Evolutionary conservation across 2,888 invertebrate species (phyloP).

Genomic region (Andrena fulva): DNA sequence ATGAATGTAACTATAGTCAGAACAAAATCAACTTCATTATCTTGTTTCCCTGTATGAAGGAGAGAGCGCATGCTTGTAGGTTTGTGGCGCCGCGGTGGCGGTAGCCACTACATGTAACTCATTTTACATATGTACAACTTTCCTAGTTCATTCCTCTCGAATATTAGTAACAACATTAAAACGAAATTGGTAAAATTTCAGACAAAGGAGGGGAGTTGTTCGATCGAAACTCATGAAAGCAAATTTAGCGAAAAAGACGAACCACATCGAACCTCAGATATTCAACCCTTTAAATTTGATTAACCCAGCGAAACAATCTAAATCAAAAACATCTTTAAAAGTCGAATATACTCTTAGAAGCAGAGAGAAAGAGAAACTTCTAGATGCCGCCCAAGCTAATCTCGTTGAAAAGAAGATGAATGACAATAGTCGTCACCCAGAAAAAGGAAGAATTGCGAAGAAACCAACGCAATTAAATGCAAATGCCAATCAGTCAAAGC

Average conservation of each 20-base stretch:
- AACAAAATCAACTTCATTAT: no score
- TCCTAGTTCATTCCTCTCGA: no score
- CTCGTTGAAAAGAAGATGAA: conserved; percentile 3
- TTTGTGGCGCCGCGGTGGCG: no score
- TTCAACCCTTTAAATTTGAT: not conserved
- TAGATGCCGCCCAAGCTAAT: not conserved
- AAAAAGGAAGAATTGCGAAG: conserved; percentile 1
- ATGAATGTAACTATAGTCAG: no score
- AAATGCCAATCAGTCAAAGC: conserved; percentile 32
- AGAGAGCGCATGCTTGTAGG: no score
- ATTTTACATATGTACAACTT: no score
- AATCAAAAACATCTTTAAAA: conserved; percentile 8
- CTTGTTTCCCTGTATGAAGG: no score
- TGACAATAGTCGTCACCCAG: not conserved
- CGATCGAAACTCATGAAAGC: not conserved
- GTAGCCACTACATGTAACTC: no score
- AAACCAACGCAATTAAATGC: not conserved
- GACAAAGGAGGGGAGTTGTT: not conserved
- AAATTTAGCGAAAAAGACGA: not conserved
- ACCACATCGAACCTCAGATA: conserved; percentile 25
- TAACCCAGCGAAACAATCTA: not conserved
- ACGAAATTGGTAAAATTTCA: conserved; percentile 6
- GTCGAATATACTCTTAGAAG: not conserved
- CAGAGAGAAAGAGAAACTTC: not conserved
- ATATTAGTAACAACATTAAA: not conserved